These are phyloP conservation scores for Octomys mimax DNA, from an alignment of 2,797 vertebrate genomes.

Conservation along the genomic window DNA sequence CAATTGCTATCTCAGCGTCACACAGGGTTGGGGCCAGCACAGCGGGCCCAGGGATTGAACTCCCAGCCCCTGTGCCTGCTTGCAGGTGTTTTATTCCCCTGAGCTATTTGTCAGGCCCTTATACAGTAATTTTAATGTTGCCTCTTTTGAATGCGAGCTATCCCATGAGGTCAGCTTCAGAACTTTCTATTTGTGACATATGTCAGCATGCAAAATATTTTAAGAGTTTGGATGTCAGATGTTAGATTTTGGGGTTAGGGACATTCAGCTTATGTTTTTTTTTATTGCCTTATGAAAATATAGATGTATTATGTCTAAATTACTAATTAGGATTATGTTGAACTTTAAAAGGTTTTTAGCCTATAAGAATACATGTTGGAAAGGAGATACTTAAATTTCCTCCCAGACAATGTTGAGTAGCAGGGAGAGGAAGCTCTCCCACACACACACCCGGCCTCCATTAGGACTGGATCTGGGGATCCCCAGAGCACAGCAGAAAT, in stretches of 20 bases:
- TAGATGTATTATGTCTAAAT: slow-evolving; percentile 44
- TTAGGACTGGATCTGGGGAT: no score
- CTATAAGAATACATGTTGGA: slow-evolving; percentile 9
- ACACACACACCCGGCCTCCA: no score
- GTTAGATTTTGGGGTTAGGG: background rate
- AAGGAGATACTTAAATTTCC: background rate
- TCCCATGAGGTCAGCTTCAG: background rate
- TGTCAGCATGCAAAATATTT: background rate
- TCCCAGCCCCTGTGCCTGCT: no score
- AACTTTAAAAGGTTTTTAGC: slow-evolving; percentile 5
- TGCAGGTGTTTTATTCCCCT: no score
- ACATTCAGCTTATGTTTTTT: background rate
- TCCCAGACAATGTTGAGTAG: background rate
- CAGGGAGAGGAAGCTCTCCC: no score
- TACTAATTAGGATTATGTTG: background rate
- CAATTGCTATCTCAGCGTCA: no score
- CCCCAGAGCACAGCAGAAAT: no score
- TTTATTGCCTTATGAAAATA: slow-evolving; percentile 42
- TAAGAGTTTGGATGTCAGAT: background rate
- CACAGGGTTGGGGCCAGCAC: no score
- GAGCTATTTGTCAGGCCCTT: no score
- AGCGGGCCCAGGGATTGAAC: no score
- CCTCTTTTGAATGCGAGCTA: background rate
- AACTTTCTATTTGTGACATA: background rate
- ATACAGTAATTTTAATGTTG: background rate